Percentiles rank a stretch among this genome's conserved stretches.
phyloP scores from a whole-genome alignment of 2,113 vertebrate species.

The Thamnophis sirtalis region DNA sequence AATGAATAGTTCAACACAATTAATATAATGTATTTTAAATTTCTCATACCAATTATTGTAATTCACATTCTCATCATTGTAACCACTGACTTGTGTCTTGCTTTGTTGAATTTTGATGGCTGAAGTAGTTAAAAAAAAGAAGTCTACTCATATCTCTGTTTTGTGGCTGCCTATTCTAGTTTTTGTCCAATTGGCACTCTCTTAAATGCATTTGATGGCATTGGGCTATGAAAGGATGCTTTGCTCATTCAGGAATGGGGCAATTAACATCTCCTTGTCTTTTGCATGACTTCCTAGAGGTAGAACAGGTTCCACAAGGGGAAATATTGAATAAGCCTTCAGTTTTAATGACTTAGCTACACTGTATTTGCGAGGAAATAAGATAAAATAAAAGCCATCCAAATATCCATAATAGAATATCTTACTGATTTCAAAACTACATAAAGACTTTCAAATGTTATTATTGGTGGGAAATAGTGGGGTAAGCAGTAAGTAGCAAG shows the following conservation, averaged over 20 bases:
- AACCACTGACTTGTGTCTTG: not conserved
- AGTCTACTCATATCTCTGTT: not conserved
- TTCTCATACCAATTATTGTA: not conserved
- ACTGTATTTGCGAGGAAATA: not conserved
- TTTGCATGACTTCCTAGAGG: not conserved
- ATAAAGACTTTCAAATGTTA: not conserved
- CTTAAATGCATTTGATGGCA: not conserved
- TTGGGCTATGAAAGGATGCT: not conserved
- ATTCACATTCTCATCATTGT: not conserved
- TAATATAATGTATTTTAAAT: not conserved
- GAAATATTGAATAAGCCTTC: not conserved
- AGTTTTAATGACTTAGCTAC: not conserved
- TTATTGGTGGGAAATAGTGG: not conserved
- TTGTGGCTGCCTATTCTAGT: not conserved
- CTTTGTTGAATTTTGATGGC: not conserved
- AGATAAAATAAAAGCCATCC: not conserved
- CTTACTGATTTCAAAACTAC: conserved; percentile 8
- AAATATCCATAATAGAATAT: not conserved
- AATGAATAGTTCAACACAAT: not conserved
- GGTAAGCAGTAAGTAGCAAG: not conserved
- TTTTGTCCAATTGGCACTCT: not conserved
- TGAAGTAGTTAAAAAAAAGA: not conserved
- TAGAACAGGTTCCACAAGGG: not conserved
- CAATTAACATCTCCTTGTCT: not conserved
- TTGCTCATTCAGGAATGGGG: not conserved